phyloP scores from a whole-genome alignment of 1,140 invertebrate genomes.

The Formica selysi region DNA sequence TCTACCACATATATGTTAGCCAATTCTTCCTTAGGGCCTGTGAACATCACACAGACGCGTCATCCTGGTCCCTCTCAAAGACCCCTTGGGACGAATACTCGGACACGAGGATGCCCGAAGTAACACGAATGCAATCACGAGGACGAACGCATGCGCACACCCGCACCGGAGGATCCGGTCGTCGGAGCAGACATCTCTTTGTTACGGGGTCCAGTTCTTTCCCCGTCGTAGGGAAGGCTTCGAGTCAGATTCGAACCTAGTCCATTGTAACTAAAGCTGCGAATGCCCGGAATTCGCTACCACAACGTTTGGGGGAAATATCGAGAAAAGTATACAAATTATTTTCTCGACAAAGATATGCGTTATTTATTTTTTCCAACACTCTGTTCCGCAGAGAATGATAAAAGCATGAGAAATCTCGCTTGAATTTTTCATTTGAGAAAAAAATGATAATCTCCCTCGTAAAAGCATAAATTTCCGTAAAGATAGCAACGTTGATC shows the following conservation, averaged over 20 bases:
- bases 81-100: constrained; percentile 73
- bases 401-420: background rate
- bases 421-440: background rate
- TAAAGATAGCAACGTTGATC: constrained; percentile 8
- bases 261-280: background rate
- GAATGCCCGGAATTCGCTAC: background rate
- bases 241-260: constrained; percentile 54
- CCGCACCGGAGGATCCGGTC: constrained; percentile 75
- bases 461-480: background rate
- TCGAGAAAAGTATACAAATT: background rate
- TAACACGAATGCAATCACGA: constrained; percentile 77
- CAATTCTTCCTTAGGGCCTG: constrained; percentile 53
- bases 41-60: constrained; percentile 69
- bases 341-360: background rate
- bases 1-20: constrained; percentile 17
- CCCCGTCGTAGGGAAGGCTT: constrained; percentile 67
- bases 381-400: background rate
- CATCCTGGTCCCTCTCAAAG: constrained; percentile 73
- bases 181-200: constrained; percentile 84
- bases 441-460: constrained; percentile 16
- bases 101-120: constrained; percentile 75
- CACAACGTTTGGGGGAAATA: background rate
- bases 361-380: background rate
- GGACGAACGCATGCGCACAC: constrained; percentile 72
- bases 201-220: constrained; percentile 84